Evolutionary conservation across 2,888 invertebrate species (phyloP), one percentile per base, ranked within the genome.

Genomic region (Philaethria dido): DNA sequence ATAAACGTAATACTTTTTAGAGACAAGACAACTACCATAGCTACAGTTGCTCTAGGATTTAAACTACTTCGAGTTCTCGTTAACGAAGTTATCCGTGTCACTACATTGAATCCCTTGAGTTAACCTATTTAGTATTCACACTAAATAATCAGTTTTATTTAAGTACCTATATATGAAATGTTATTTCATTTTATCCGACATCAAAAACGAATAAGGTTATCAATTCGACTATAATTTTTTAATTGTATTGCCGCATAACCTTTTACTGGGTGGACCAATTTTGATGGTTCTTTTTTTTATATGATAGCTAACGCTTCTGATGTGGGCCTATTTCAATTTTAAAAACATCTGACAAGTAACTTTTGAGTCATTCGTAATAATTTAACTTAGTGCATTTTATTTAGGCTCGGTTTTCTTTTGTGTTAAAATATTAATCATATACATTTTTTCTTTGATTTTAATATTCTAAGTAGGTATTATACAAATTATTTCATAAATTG

Each of bases 21-120:
- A 22, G 14, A 22, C 48, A 25, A 29, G 9, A 47, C 47, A 11
- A 14, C 44, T 45, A 22, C 13, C 20, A 20, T 20, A 13, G 13
- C 8, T 39, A 55, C 9, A 39, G 55, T 39, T 55, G 55, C 14
- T 39, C 22, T 55, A 55, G 39, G 55, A 55, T 55, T 55, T n/a
- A 39, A 20, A 39, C 55, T 39, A 29, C 54, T 33, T 62, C 11
- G 33, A 45, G 14, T 63, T 55, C 45, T 62, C 33, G 29, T 36
- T 55, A 45, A 45, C 45, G 3, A 55, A 39, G 55, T 14, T 8
- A 55, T 55, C 55, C 22, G n/a, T 55, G 39, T 39, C 36, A 54
- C 8, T 54, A 55, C n/a, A 55, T 25, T 25, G 25, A 25, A 8
- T 25, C 11, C 14, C 25, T 50, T 50, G 50, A 50, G 9, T 5